phyloP scores from a whole-genome alignment of 37 sponge, comb jelly and placozoan genomes.

The Cliona cf. orientalis region DNA sequence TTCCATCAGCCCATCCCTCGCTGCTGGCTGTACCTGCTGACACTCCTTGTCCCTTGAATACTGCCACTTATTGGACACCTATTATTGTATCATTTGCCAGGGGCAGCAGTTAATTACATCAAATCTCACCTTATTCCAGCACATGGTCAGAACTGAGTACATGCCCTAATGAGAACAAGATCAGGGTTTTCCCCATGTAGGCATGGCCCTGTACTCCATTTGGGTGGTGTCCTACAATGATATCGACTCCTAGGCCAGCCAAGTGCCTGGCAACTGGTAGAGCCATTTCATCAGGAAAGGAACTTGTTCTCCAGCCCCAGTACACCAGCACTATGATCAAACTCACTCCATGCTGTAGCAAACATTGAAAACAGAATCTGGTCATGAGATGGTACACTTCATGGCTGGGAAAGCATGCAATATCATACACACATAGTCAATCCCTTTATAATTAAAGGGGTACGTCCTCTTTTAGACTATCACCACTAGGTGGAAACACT shows the following conservation, averaged over 20 bases:
- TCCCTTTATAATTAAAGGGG: too few relatives aligned
- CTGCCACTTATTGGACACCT: constrained; percentile 22
- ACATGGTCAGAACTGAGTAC: constrained; percentile 31
- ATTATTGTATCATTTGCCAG: too few relatives aligned
- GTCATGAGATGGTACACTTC: too few relatives aligned
- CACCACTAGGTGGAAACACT: too few relatives aligned
- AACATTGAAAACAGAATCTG: too few relatives aligned
- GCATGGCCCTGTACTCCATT: constrained; percentile 61
- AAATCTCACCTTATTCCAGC: constrained; percentile 60
- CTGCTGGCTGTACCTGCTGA: constrained; percentile 47
- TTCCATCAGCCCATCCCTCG: constrained; percentile 12
- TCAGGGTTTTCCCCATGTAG: constrained; percentile 74
- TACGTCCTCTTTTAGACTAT: too few relatives aligned
- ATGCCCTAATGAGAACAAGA: constrained; percentile 63
- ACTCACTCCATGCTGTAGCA: constrained; percentile 65
- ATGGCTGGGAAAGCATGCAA: too few relatives aligned
- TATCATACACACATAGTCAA: too few relatives aligned
- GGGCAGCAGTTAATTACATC: neutral
- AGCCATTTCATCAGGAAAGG: constrained; percentile 58
- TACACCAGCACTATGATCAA: constrained; percentile 68
- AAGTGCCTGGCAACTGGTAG: constrained; percentile 60
- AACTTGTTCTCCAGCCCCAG: constrained; percentile 66
- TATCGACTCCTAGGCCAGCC: constrained; percentile 35
- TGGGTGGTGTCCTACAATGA: constrained; percentile 69
- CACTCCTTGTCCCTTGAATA: constrained; percentile 33